Evolutionary conservation across 1,140 invertebrate species (phyloP), one percentile per base, ranked within the genome.

Genomic region (Zaprionus tsacasi): DNA sequence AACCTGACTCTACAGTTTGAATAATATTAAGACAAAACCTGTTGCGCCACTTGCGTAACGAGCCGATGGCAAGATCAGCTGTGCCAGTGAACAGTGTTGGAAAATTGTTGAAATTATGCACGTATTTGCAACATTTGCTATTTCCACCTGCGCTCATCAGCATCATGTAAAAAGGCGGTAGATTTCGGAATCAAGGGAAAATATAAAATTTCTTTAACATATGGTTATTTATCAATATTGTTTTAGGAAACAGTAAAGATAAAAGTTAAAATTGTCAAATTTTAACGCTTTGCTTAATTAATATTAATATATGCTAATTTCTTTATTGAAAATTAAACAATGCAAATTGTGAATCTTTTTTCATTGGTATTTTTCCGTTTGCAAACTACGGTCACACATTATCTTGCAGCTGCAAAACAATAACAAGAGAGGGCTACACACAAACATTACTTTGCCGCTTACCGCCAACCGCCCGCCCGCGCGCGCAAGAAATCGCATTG

Each of bases 381-480:
- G 2, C 4, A 0, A 50, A 12, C 45, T 30, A 57, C n/a, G 54
- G 72, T 64, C 54, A 59, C 72, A 63, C 40, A 70, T 1, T 40
- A 35, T 30, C 40, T 50, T 75, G 67, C 52, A 64, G 58, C 59
- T 59, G 67, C 67, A 65, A 75, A 75, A 75, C 72, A 75, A 75
- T 75, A 75, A 76, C 67, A 85, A 83, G 67, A 87, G 71, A 66
- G 81, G 76, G 70, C 54, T 52, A 40, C 48, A 79, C 58, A 76
- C 76, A 87, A 88, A 88, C 83, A 88, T 72, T 59, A 75, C 43
- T 60, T 73, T 80, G 52, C 59, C 65, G 68, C 57, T 48, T 61
- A 40, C 55, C 50, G 57, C 17, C 36, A 38, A 30, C 63, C 33
- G 65, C 60, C 72, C 63, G 21, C 38, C 58, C 43, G 56, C 71